Base-by-base conservation (phyloP, 2,797 vertebrate genomes). In the Toxotes lorentzi region DNA sequence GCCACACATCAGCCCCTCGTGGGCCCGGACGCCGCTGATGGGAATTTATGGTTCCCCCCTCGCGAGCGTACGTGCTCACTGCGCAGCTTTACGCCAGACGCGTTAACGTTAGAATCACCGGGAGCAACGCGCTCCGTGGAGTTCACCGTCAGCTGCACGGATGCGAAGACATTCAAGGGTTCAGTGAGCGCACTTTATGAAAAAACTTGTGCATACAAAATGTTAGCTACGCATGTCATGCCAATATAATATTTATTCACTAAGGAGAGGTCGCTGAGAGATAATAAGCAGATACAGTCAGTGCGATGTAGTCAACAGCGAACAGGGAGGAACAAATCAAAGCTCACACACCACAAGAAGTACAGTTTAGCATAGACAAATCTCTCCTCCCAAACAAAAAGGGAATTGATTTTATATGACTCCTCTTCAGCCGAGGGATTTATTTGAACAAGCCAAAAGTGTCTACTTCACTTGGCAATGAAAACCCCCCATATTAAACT, bases 11-110 rank as follows among this genome's bases (percentile, higher is more conserved):
- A 93, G 85, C 90, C 84, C 74, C 66, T 85, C 73, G 24, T 63
- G 82, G 86, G 85, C 83, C 84, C 68, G 79, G 79, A 85, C 79
- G 84, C 78, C 89, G 81, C 81, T 91, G 93, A 94, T 93, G 92
- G 92, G 89, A 93, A 95, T 95, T 94, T 94, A 95, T 94, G 82
- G 84, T 48, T 51, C 60, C 45, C 83, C 27, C 63, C 76, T 78
- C 24, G 16, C 35, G 16, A 43, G 77, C 2, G 70, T 85, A 87
- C 73, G 78, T 87, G 87, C 77, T 77, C 70, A 0, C 63, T 2
- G 72, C 40, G 71, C 78, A 59, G 85, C 80, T 79, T 40, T 6
- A 58, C 67, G 59, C 61, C 81, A 58, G 51, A 58, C 79, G 5
- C 1, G 65, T 76, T 81, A 38, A 85, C 70, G 70, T 76, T 50